A percentile compares a stretch with the other conserved stretches of the same genome.
Conservation (phyloP, 2,888 invertebrate genomes). For the Aphodius sticticus region DNA sequence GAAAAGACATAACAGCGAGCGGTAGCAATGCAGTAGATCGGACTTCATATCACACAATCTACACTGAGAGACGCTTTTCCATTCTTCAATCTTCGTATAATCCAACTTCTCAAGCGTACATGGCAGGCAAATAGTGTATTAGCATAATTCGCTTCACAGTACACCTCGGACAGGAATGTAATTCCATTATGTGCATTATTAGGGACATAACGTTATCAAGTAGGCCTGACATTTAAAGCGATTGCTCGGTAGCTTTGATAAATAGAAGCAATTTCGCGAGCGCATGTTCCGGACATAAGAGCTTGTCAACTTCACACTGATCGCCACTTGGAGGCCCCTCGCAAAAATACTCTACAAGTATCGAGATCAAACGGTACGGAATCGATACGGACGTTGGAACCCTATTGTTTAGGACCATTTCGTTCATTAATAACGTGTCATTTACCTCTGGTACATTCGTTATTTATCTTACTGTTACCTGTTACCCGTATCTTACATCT, state of each 20-base stretch:
- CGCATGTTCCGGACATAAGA: conserved; percentile 18
- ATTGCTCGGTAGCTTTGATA: conserved; percentile 20
- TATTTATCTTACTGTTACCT: conserved; percentile 29
- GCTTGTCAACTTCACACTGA: conserved; percentile 24
- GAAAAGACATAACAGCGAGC: conserved; percentile 4
- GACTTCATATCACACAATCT: conserved; percentile 4
- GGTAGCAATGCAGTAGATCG: not conserved
- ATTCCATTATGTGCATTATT: conserved; percentile 21
- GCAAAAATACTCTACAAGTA: not conserved
- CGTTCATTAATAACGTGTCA: conserved; percentile 30
- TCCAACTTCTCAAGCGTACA: conserved; percentile 4
- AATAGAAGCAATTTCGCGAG: conserved; percentile 21
- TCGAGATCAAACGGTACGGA: not conserved
- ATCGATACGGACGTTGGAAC: conserved; percentile 11
- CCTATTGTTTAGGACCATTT: conserved; percentile 22
- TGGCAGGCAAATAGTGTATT: conserved; percentile 13
- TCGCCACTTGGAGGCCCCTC: conserved; percentile 11
- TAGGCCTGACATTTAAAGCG: conserved; percentile 21
- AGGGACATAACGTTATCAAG: conserved; percentile 14
- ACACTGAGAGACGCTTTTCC: not conserved
- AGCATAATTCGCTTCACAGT: conserved; percentile 16
- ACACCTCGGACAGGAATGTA: conserved; percentile 12
- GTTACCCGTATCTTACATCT: conserved; percentile 39
- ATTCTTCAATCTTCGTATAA: conserved; percentile 4
- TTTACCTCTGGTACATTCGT: conserved; percentile 28